These are phyloP conservation scores for Aphaenogaster ashmeadi DNA, from an alignment of 1,140 invertebrate genomes.

Conservation along the genomic window DNA sequence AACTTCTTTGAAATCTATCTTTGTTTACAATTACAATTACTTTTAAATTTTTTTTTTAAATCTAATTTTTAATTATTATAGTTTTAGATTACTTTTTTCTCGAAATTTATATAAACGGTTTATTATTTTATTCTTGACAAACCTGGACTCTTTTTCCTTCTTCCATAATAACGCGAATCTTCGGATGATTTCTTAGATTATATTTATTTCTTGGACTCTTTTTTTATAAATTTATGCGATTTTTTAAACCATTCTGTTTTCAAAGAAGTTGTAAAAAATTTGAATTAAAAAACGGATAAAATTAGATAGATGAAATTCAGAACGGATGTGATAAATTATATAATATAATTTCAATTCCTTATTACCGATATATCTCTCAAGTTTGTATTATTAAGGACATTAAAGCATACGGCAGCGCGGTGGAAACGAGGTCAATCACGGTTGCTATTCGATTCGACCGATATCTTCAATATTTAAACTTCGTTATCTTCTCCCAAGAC, in stretches of 20 bases:
- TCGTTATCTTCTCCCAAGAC: constrained; percentile 27
- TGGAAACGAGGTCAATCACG: not conserved
- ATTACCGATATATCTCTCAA: not conserved
- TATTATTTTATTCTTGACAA: not conserved
- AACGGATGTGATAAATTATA: not conserved
- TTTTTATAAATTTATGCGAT: not conserved
- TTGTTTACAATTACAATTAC: not conserved
- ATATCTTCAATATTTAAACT: constrained; percentile 48
- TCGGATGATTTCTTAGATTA: not conserved
- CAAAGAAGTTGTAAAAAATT: not conserved
- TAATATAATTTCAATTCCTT: constrained; percentile 4
- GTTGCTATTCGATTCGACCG: not conserved
- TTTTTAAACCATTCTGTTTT: not conserved
- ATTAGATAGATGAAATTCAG: not conserved
- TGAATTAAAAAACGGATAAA: not conserved
- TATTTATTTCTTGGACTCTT: not conserved
- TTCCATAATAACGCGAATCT: not conserved
- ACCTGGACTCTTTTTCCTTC: not conserved
- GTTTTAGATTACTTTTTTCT: not conserved
- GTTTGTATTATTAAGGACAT: constrained; percentile 11
- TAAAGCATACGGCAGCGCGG: not conserved
- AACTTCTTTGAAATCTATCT: not conserved
- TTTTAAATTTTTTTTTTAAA: not conserved
- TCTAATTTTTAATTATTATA: not conserved
- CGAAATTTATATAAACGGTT: not conserved